Conservation (phyloP, 2,888 invertebrate genomes). For the Euspilapteryx auroguttella region DNA sequence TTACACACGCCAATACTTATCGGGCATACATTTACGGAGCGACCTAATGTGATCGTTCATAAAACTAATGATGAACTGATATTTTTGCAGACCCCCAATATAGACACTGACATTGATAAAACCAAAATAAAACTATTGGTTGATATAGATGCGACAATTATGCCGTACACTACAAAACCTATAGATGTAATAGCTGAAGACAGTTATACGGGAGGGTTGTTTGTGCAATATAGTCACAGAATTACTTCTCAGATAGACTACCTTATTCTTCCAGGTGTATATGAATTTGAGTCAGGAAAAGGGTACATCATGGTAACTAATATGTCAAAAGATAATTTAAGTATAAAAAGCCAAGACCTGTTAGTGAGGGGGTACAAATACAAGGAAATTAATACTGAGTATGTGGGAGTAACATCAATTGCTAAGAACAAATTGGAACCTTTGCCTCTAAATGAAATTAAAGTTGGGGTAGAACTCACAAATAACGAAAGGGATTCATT, state of each 20-base stretch:
- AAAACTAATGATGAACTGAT: not conserved
- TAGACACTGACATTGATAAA: not conserved
- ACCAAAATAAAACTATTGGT: not conserved
- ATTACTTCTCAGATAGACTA: too few relatives aligned
- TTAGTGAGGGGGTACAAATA: not conserved
- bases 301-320: too few relatives aligned
- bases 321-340: too few relatives aligned
- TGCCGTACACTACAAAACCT: too few relatives aligned
- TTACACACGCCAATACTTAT: not conserved
- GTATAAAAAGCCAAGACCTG: not conserved
- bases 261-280: too few relatives aligned
- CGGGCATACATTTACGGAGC: not conserved
- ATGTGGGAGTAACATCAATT: not conserved
- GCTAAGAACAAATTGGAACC: not conserved
- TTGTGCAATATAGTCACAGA: too few relatives aligned
- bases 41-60: not conserved
- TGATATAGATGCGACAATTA: too few relatives aligned
- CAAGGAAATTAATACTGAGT: not conserved
- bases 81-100: not conserved
- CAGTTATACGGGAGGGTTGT: too few relatives aligned
- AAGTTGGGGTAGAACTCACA: not conserved
- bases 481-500: not conserved
- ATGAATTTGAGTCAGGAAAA: too few relatives aligned
- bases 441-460: not conserved
- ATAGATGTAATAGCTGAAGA: too few relatives aligned